Evolutionary conservation across 2,113 vertebrate genomes (phyloP).

Genomic region (zebrafish (Danio rerio)): GRCz12tu NC_133177.1:34756001-34756500

Average conservation of each 20-base stretch:
- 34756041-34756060: no score
- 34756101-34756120: no score
- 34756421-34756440: constrained; percentile 92
- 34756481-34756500: constrained; percentile 79
- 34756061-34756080: no score
- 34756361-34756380: background rate
- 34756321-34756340: no score
- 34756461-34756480: constrained; percentile 85
- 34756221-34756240: background rate
- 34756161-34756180: no score
- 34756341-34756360: background rate
- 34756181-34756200: no score
- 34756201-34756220: background rate
- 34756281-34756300: background rate
- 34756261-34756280: background rate
- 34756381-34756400: background rate
- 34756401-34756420: constrained; percentile 95
- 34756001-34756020: no score
- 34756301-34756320: background rate
- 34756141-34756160: no score
- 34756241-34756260: background rate
- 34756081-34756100: no score
- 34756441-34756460: constrained; percentile 90
- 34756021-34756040: no score
- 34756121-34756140: no score